Conservation (phyloP, 2,797 vertebrate genomes). For the Lepidocolaptes lacrymiger region DNA sequence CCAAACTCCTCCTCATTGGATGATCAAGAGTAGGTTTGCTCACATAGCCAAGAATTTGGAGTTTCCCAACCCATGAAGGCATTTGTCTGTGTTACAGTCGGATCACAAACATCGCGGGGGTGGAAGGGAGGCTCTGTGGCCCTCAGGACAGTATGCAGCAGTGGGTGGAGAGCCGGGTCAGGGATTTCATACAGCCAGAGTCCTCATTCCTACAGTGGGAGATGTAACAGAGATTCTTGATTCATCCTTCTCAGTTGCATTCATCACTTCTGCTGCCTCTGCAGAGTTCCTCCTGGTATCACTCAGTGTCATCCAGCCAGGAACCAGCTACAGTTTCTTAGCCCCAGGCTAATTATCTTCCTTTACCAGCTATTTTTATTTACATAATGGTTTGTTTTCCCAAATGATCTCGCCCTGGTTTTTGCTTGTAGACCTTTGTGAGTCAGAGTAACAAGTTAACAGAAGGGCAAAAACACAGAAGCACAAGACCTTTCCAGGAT, state of each 20-base stretch:
- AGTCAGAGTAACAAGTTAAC: constrained; percentile 62
- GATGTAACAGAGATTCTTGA: background rate
- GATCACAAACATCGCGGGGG: background rate
- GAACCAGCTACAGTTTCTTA: constrained; percentile 2
- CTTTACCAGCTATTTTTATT: background rate
- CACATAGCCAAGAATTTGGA: background rate
- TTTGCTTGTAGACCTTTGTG: constrained; percentile 72
- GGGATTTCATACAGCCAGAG: background rate
- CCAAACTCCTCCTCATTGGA: background rate
- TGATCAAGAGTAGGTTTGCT: background rate
- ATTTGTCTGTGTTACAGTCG: background rate
- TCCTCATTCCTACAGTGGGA: background rate
- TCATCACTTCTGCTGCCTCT: background rate
- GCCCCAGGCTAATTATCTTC: background rate
- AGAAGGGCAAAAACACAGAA: background rate
- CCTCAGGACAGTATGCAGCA: background rate
- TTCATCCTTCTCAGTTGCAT: background rate
- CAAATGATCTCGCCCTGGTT: background rate
- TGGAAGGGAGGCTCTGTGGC: background rate
- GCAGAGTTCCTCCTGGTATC: background rate
- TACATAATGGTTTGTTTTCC: background rate
- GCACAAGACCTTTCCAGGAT: constrained; percentile 5
- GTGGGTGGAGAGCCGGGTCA: background rate
- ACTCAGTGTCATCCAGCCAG: background rate
- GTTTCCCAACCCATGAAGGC: constrained; percentile 13